These are phyloP conservation scores for Siderastrea radians DNA, from an alignment of 92 coral and sea anemone genomes.

Conservation along the genomic window DNA sequence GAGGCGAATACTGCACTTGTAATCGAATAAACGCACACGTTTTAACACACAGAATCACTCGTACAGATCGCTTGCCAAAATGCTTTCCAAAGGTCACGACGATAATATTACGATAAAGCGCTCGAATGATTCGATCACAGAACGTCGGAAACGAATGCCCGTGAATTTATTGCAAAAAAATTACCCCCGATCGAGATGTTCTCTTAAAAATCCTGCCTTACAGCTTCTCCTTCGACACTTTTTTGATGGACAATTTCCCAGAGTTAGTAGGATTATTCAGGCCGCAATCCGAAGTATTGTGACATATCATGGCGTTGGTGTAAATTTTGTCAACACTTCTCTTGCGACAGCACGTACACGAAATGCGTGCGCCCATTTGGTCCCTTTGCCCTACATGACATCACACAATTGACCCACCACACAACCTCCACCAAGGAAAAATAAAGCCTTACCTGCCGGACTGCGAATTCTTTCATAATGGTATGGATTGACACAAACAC, in stretches of 20 bases:
- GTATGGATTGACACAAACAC: conserved; percentile 99
- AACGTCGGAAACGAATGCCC: conserved; percentile 34
- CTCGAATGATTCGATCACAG: conserved; percentile 14
- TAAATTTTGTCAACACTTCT: conserved; percentile 43
- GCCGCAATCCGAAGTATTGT: conserved; percentile 1
- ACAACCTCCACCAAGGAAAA: background rate
- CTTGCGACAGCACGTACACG: conserved; percentile 21
- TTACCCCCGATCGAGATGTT: conserved; percentile 73
- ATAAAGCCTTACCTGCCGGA: conserved; percentile 82
- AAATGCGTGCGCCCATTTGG: conserved; percentile 24
- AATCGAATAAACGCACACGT: conserved; percentile 1
- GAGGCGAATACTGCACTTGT: conserved; percentile 14
- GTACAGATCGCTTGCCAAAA: background rate
- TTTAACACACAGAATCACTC: conserved; percentile 2
- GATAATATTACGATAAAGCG: conserved; percentile 4
- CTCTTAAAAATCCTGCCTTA: conserved; percentile 11
- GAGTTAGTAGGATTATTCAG: conserved; percentile 1
- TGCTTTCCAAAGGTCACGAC: conserved; percentile 5
- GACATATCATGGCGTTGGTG: conserved; percentile 23
- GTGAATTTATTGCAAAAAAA: conserved; percentile 56
- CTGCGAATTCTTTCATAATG: conserved; percentile 99
- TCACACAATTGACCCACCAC: conserved; percentile 48
- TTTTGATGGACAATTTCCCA: background rate
- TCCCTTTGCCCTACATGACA: conserved; percentile 36
- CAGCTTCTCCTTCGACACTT: conserved; percentile 40